Conservation (phyloP, 2,797 vertebrate genomes). For the Heliangelus exortis region DNA sequence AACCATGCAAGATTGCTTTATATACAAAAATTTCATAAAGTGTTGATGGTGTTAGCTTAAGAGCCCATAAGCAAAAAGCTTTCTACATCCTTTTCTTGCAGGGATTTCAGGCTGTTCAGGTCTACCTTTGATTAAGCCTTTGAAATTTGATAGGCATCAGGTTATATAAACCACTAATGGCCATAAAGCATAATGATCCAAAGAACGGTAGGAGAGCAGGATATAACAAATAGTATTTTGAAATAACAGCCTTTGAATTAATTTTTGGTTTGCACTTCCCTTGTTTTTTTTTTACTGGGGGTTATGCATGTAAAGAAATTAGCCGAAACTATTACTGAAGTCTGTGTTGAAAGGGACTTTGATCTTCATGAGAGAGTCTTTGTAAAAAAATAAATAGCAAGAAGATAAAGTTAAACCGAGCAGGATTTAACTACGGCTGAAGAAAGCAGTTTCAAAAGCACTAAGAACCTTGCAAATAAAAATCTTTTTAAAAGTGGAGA, state of each 20-base stretch:
- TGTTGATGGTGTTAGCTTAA: not conserved
- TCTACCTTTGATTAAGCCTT: not conserved
- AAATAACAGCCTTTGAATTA: not conserved
- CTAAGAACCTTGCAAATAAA: not conserved
- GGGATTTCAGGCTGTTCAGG: not conserved
- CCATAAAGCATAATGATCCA: not conserved
- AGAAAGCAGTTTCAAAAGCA: not conserved
- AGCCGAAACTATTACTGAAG: not conserved
- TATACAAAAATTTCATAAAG: not conserved
- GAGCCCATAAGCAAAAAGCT: not conserved
- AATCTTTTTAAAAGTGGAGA: not conserved
- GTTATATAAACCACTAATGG: not conserved
- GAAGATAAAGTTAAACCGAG: not conserved
- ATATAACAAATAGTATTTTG: not conserved
- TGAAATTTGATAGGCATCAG: not conserved
- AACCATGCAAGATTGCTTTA: too few relatives aligned
- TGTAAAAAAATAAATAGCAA: not conserved
- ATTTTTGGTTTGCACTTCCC: not conserved
- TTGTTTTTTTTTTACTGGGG: not conserved
- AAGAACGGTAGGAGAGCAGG: not conserved
- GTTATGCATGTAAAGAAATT: not conserved
- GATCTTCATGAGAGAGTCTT: not conserved
- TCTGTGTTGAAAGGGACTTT: not conserved
- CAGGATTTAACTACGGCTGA: not conserved
- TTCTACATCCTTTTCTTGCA: not conserved